Base-by-base conservation (phyloP, 2,113 vertebrate genomes). In the Petromus typicus region DNA sequence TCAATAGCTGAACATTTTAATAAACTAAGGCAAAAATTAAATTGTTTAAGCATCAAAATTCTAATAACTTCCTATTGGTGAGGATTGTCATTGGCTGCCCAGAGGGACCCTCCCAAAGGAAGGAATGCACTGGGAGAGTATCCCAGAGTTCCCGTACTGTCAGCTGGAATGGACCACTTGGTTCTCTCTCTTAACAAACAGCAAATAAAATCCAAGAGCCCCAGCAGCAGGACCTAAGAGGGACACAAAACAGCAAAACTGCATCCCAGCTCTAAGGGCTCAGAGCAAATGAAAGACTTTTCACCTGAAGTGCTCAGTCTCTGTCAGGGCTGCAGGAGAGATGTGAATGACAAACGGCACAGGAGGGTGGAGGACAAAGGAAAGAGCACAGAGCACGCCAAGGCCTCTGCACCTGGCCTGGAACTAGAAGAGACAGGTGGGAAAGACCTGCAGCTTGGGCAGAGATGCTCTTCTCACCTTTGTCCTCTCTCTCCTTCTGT, bases 1-100 rank as follows among this genome's bases (percentile, higher is more conserved):
- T 84, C 85, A 90, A 88, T 92, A 86, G 73, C 37, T 79, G 63
- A 96, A 94, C 51, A 67, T 30, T 90, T 93, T 89, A 90, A 90
- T 95, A 64, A 96, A 94, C 59, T 51, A 95, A 94, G 56, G 71
- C 54, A 71, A 79, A 93, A 86, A 86, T 51, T 48, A 80, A 73
- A 80, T 57, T 87, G 84, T 93, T 75, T 85, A 93, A 96, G 63
- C 76, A 81, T 32, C 51, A 56, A 27, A 45, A 76, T 20, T 91
- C 67, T 78, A 90, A 94, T 92, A 67, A 56, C n/a, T 64, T 95
- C 64, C 80, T 63, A 14, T 45, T 90, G 1, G 0, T 84, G 64
- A 85, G 90, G 57, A 51, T 71, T 95, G 84, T 61, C 80, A 27
- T 5, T 1, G 79, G 64, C 69, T 89, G 34, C 25, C 63, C 45